These are phyloP conservation scores for Spheniscus mendiculus DNA, from an alignment of 2,113 vertebrate genomes.

Conservation along the genomic window DNA sequence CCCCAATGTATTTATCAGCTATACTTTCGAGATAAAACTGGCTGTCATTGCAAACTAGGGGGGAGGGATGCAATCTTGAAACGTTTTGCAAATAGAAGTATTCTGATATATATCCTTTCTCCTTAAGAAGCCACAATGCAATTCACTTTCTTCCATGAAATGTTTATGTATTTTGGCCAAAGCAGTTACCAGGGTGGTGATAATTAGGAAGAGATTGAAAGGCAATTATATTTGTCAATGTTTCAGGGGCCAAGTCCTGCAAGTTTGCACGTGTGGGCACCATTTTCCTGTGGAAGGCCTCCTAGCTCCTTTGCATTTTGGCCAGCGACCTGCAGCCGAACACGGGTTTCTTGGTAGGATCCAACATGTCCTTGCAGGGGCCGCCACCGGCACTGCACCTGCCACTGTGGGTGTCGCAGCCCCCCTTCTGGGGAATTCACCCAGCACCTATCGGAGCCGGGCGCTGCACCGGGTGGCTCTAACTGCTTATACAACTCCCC, in stretches of 20 bases:
- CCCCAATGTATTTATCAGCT: too few species aligned
- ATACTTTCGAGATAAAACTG: too few species aligned
- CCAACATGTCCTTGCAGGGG: rapidly evolving
- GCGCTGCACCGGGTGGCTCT: rapidly evolving
- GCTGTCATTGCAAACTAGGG: not conserved
- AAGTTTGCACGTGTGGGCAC: not conserved
- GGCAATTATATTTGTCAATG: not conserved
- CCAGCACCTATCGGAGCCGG: rapidly evolving
- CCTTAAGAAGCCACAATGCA: not conserved
- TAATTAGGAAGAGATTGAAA: not conserved
- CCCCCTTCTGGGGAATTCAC: not conserved
- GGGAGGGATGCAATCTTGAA: not conserved
- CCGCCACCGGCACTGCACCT: rapidly evolving
- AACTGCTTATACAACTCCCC: not conserved
- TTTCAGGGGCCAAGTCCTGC: not conserved
- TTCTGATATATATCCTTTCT: not conserved
- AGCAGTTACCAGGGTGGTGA: not conserved
- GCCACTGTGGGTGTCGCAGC: rapidly evolving
- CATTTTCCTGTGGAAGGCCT: not conserved
- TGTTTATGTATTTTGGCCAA: not conserved
- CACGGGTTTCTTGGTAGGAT: rapidly evolving
- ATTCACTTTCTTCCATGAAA: not conserved
- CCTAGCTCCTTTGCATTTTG: not conserved
- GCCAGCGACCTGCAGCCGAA: not conserved
- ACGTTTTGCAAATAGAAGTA: not conserved